Evolutionary conservation across 37 sponge, comb jelly and placozoan genomes (phyloP), one percentile per base, ranked within the genome.

Genomic region (Dysidea cf. avara): DNA sequence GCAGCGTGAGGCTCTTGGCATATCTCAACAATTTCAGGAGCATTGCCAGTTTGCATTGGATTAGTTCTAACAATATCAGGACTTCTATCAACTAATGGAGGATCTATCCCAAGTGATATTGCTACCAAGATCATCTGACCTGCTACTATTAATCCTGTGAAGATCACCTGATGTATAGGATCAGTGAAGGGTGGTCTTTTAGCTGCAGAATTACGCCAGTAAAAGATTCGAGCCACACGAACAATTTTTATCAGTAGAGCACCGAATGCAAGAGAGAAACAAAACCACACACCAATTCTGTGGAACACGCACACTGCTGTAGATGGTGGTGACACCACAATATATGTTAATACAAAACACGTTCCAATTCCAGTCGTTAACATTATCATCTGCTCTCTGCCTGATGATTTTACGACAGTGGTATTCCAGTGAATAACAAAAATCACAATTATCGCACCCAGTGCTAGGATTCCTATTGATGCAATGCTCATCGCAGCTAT

Each of bases 191-290:
- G 68, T 14, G 89, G 83, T 7, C 79, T 56, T 7, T 66, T 30
- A 28, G 64, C 0, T 3, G 11, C 39, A 1, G 49, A 37, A 54
- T 2, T 48, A 3, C 48, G 59, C 46, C 33, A 33, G 35, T 56
- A 65, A 58, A 94, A 94, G 4, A 94, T 83, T 16, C 95, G 56
- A 6, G 86, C 72, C 3, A 94, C 84, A 16, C 95, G 79, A 0
- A 84, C 34, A 37, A 89, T 86, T 64, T 94, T 94, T 34, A 89
- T 62, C n/a, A 89, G 46, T 4, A 94, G 90, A 1, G 95, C 83
- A 33, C 83, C 80, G 30, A 86, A 78, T 39, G 86, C 59, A 30
- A 94, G 64, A 1, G 95, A 82, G 18, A 82, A 69, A 30, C 85
- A 79, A 39, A 78, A 40, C 90, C 90, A 89, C 13, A 86, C 39